phyloP scores from a whole-genome alignment of 2,888 invertebrate genomes.

The Heliconius aoede region DNA sequence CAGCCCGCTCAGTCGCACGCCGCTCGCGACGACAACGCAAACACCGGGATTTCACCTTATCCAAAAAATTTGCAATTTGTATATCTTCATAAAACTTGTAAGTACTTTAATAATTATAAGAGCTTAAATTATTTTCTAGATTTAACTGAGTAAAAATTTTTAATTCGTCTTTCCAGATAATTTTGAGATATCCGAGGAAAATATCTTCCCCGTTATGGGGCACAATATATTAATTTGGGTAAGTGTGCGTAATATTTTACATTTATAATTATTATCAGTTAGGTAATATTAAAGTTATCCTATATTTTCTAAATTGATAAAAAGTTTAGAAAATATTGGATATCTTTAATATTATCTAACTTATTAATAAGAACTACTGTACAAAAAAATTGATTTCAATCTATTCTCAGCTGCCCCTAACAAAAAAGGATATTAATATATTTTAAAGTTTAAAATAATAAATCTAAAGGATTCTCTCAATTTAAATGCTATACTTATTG shows the following conservation, averaged over 20 bases:
- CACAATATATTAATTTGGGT: slow-evolving; percentile 64
- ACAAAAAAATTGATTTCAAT: neutral
- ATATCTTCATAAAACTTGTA: slow-evolving; percentile 23
- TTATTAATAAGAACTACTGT: neutral
- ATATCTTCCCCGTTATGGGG: slow-evolving; percentile 74
- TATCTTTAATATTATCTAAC: neutral
- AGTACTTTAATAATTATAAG: slow-evolving; percentile 29
- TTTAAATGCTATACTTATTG: neutral
- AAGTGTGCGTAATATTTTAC: slow-evolving; percentile 51
- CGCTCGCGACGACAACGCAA: slow-evolving; percentile 61
- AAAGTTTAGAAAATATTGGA: neutral
- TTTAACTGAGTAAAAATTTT: neutral
- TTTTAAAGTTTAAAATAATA: neutral
- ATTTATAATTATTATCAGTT: neutral
- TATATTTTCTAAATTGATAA: no score
- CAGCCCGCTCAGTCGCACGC: slow-evolving; percentile 73
- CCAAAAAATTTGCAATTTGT: slow-evolving; percentile 37
- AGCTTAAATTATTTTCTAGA: no score
- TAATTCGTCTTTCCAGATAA: slow-evolving; percentile 38
- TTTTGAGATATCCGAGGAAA: slow-evolving; percentile 40
- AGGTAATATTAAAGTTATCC: no score
- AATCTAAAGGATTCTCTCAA: neutral
- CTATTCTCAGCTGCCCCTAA: neutral
- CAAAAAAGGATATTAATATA: no score
- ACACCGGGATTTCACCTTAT: slow-evolving; percentile 55